phyloP scores from a whole-genome alignment of 2,888 invertebrate genomes.

The Atrina japonica region DNA sequence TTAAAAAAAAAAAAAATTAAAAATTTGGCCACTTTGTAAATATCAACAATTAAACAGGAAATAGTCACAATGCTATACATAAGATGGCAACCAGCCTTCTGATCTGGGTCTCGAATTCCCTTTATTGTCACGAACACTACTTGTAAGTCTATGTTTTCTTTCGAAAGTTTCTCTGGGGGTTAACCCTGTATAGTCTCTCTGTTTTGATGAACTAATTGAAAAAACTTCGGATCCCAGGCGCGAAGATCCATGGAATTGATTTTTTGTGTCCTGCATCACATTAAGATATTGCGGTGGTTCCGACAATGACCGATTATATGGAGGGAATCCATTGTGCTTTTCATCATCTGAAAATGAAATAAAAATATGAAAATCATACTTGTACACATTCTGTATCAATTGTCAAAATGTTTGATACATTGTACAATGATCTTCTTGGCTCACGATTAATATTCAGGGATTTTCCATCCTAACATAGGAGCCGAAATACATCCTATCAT shows the following conservation, averaged over 20 bases:
- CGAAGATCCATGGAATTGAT: too few species aligned
- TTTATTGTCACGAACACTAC: constrained; percentile 23
- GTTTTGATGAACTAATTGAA: constrained; percentile 37
- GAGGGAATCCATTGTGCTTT: constrained; percentile 1
- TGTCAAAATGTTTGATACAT: not conserved
- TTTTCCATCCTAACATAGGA: too few species aligned
- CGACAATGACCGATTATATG: constrained; percentile 12
- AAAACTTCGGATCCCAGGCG: too few species aligned
- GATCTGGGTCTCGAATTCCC: too few species aligned
- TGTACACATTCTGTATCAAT: not conserved
- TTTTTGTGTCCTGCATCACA: too few species aligned
- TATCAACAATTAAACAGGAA: not conserved
- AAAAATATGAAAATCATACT: too few species aligned
- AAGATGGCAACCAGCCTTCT: constrained; percentile 38
- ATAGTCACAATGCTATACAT: constrained; percentile 23
- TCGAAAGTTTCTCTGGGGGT: constrained; percentile 44
- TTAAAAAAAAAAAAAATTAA: too few species aligned
- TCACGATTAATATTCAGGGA: too few species aligned
- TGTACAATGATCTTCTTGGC: not conserved
- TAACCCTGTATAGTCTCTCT: constrained; percentile 30
- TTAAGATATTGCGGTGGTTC: too few species aligned
- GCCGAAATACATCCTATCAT: too few species aligned
- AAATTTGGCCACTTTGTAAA: constrained; percentile 20
- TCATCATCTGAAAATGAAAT: constrained; percentile 34
- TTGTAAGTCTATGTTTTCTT: constrained; percentile 38